Conservation (phyloP, 2,888 invertebrate species). For the Hololepta plana region DNA sequence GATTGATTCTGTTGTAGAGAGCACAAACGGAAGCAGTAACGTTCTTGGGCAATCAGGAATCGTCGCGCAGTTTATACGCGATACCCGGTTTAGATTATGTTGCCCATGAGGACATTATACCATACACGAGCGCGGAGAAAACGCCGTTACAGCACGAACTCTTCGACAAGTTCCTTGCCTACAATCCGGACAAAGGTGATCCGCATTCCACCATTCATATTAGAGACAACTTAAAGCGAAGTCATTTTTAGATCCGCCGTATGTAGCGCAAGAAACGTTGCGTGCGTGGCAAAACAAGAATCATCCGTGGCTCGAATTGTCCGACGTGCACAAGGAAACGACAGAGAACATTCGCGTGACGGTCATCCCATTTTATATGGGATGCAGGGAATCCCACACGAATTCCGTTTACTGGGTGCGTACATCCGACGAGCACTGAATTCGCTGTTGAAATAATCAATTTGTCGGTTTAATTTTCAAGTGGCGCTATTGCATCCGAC, state of each 20-base stretch:
- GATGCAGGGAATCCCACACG: conserved; percentile 78
- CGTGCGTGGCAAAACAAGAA: conserved; percentile 95
- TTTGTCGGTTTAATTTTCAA: conserved; percentile 68
- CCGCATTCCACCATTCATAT: too few species aligned
- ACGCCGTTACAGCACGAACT: conserved; percentile 85
- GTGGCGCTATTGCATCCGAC: conserved; percentile 96
- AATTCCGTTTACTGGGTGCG: conserved; percentile 88
- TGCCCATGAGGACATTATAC: conserved; percentile 92
- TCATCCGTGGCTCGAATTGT: conserved; percentile 90
- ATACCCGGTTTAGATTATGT: conserved; percentile 97
- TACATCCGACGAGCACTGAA: too few species aligned
- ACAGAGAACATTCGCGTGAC: conserved; percentile 90
- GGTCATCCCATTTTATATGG: conserved; percentile 98
- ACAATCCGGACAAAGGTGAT: conserved; percentile 56
- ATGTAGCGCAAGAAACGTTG: conserved; percentile 74
- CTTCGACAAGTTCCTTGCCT: conserved; percentile 85
- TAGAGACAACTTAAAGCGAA: too few species aligned
- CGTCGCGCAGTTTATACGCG: conserved; percentile 84
- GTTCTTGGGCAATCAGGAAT: conserved; percentile 90
- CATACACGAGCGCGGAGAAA: conserved; percentile 76
- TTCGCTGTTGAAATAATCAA: conserved; percentile 15
- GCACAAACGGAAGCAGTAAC: conserved; percentile 98
- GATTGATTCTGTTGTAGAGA: conserved; percentile 36
- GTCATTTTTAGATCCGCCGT: conserved; percentile 55
- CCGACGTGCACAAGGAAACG: conserved; percentile 93